Base-by-base conservation (phyloP, 2,113 vertebrate genomes). In the Cephalopterus ornatus region DNA sequence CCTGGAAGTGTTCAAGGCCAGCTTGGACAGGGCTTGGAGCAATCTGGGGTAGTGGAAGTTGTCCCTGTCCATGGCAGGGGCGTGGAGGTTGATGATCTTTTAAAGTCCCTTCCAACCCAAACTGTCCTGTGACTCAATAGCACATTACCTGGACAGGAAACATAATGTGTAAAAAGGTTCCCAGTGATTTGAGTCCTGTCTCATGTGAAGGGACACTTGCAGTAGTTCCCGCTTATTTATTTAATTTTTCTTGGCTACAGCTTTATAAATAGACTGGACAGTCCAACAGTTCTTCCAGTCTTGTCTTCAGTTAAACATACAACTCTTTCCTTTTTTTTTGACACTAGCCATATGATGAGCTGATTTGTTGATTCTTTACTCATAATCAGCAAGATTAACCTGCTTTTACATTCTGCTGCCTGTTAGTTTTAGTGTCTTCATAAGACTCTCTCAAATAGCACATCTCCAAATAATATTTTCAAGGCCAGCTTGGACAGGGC, bases 401-500 rank as follows among this genome's bases (percentile, higher is more conserved):
- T 91, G 42, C 30, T 49, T 79, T 66, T 73, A 15, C 63, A 13
- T 86, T 66, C 46, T 66, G 46, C 59, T 86, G 23, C 26, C 68
- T 23, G 20, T 20, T 41, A 14, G 8, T 65, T 55, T 14, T 67
- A 59, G 35, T 23, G 7, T 68, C 50, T 65, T 88, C 68, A 39
- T 89, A 46, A 94, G 55, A 39, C 37, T 68, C 65, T 46, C 46
- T 70, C 52, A 49, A 4, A 66, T 67, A 88, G 30, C 44, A 46
- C 41, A 33, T 55, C 49, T 30, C 33, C 46, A n/a, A 22, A 32
- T 61, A 66, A 12, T 44, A 37, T 19, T 23, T 30, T 19, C 10
- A 24, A 30, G 61, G 7, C 19, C 12, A 17, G 37, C 8, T 12
- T 53, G 37, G 37, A 52, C 0, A 0, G 14, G 52, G 5, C 27